phyloP scores from a whole-genome alignment of 30 jellyfish, hydroid and myxozoan species.

The Cassiopea andromeda region DNA sequence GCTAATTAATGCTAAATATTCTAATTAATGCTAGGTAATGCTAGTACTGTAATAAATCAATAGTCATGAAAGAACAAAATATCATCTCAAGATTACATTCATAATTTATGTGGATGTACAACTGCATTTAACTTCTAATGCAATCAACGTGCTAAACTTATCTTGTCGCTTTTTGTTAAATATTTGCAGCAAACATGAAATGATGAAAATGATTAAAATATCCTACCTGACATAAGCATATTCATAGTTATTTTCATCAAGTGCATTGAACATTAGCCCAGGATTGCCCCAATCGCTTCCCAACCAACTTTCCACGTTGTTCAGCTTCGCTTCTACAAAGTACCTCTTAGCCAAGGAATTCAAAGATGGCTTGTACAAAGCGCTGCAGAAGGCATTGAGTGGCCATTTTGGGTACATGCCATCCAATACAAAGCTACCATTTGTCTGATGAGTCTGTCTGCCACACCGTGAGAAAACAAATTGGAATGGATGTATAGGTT shows the following conservation, averaged over 20 bases:
- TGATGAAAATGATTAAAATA: no score
- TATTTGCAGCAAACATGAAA: no score
- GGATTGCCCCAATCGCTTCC: constrained; percentile 81
- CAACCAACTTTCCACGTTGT: constrained; percentile 82
- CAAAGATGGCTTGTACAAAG: constrained; percentile 20
- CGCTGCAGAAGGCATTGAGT: constrained; percentile 56
- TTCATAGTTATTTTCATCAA: constrained; percentile 70
- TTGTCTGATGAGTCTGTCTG: constrained; percentile 67
- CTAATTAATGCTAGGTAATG: no score
- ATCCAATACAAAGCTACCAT: constrained; percentile 69
- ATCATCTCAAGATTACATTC: no score
- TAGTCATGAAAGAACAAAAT: no score
- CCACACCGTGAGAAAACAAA: constrained; percentile 69
- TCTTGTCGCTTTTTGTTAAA: no score
- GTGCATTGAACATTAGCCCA: constrained; percentile 76
- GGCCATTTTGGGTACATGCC: constrained; percentile 74
- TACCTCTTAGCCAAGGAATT: constrained; percentile 28
- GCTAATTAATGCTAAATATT: no score
- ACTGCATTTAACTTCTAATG: no score
- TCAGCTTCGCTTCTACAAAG: constrained; percentile 36
- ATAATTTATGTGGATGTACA: no score
- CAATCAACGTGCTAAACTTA: no score
- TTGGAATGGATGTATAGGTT: constrained; percentile 67
- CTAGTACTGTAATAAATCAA: no score
- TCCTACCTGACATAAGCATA: constrained; percentile 69